Percentiles rank a stretch among this genome's conserved stretches.
phyloP scores from a whole-genome alignment of 1,140 invertebrate species.

The Colletes latitarsis region DNA sequence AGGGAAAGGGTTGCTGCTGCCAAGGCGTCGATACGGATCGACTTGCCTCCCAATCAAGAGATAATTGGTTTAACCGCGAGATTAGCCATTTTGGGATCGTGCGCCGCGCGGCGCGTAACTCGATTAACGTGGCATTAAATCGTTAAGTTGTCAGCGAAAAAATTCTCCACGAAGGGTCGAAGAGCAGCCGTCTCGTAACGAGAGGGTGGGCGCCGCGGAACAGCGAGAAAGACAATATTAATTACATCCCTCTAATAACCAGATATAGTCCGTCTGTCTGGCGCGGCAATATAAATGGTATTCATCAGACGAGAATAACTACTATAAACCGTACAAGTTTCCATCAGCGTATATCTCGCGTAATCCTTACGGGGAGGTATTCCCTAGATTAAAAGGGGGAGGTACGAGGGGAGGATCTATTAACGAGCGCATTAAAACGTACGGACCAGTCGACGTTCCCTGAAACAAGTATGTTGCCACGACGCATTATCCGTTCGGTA shows the following conservation, averaged over 20 bases:
- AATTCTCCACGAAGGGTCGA: conserved; percentile 45
- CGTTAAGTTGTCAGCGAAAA: conserved; percentile 71
- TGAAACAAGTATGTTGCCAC: conserved; percentile 51
- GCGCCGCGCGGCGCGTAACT: conserved; percentile 48
- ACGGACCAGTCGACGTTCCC: conserved; percentile 48
- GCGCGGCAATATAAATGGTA: conserved; percentile 72
- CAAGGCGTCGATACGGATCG: conserved; percentile 12
- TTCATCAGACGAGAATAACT: conserved; percentile 73
- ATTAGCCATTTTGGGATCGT: conserved; percentile 64
- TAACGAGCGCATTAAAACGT: conserved; percentile 75
- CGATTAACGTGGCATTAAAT: conserved; percentile 67
- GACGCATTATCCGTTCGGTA: conserved; percentile 52
- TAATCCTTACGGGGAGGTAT: conserved; percentile 67
- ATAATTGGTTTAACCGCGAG: conserved; percentile 56
- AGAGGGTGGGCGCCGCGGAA: conserved; percentile 47
- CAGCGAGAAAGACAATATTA: conserved; percentile 74
- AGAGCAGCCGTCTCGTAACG: conserved; percentile 42
- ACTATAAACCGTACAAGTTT: conserved; percentile 75
- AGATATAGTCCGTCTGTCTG: conserved; percentile 37
- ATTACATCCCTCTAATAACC: conserved; percentile 78
- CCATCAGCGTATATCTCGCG: conserved; percentile 76
- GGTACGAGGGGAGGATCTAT: conserved; percentile 64
- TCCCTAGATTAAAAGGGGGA: conserved; percentile 56
- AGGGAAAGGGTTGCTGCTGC: conserved; percentile 9
- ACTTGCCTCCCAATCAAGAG: conserved; percentile 9